A percentile compares a stretch with the other conserved stretches of the same genome.
These are phyloP conservation scores for Diachrysia chrysitis DNA, from an alignment of 2,888 invertebrate genomes.

Conservation along the genomic window DNA sequence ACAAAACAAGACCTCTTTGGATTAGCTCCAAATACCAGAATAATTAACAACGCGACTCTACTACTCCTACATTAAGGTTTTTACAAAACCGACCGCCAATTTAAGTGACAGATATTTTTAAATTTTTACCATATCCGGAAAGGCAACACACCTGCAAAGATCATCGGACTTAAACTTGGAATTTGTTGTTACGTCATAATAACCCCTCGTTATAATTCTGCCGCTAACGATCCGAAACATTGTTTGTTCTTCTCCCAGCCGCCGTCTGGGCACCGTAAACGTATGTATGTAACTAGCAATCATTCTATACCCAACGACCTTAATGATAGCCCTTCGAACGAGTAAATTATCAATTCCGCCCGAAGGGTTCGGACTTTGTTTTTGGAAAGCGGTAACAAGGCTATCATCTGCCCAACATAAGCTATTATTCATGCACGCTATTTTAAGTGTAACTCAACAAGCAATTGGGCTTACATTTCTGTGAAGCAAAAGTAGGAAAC, in stretches of 20 bases:
- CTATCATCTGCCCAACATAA: constrained; percentile 74
- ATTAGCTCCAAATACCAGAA: constrained; percentile 1
- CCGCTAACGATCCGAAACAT: constrained; percentile 86
- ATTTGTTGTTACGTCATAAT: constrained; percentile 79
- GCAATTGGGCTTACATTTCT: constrained; percentile 58
- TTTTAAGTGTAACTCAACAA: constrained; percentile 63
- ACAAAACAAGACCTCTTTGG: not conserved
- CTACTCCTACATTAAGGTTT: not conserved
- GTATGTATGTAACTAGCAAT: constrained; percentile 83
- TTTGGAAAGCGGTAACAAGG: constrained; percentile 85
- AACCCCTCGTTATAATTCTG: constrained; percentile 81
- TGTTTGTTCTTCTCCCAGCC: constrained; percentile 87
- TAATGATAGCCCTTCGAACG: constrained; percentile 88
- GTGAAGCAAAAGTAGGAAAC: constrained; percentile 45
- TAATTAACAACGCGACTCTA: not conserved
- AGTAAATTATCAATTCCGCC: constrained; percentile 89
- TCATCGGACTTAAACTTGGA: constrained; percentile 67
- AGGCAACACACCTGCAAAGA: constrained; percentile 64
- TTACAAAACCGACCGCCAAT: not conserved
- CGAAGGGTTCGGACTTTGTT: constrained; percentile 82
- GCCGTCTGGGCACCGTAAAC: constrained; percentile 78
- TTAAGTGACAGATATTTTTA: not conserved
- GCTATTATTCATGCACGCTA: constrained; percentile 61
- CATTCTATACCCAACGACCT: constrained; percentile 81
- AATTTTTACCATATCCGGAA: constrained; percentile 39